These are phyloP conservation scores for Nycticebus coucang DNA, from an alignment of 2,113 vertebrate species.

Conservation along the genomic window DNA sequence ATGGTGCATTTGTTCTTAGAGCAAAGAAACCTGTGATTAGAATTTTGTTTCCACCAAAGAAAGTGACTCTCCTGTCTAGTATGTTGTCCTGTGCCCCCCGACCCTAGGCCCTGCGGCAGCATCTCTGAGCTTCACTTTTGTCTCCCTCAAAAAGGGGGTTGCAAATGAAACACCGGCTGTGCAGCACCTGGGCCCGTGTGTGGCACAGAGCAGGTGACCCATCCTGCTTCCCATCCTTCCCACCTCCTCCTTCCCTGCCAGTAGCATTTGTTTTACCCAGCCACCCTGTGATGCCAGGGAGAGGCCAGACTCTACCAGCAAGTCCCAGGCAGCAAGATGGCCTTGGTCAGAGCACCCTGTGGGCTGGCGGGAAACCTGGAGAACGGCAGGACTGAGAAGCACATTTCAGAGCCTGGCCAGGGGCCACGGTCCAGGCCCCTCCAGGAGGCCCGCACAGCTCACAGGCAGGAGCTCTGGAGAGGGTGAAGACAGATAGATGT, in stretches of 20 bases:
- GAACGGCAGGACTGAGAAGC: background rate
- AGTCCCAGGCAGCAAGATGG: background rate
- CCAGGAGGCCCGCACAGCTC: too few species aligned
- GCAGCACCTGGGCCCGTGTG: accelerated
- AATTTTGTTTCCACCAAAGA: background rate
- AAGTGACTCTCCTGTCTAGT: accelerated
- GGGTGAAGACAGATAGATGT: background rate
- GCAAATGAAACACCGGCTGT: accelerated
- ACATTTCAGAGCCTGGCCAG: background rate
- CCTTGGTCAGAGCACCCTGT: background rate
- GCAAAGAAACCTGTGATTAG: background rate
- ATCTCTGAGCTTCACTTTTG: background rate
- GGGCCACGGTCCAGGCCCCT: background rate
- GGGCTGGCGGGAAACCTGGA: background rate
- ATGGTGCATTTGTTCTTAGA: accelerated
- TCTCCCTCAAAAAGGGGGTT: too few species aligned
- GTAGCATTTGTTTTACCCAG: too few species aligned
- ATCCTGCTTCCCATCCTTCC: accelerated
- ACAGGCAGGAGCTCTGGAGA: background rate
- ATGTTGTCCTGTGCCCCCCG: background rate
- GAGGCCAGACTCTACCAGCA: background rate
- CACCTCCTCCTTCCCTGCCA: accelerated
- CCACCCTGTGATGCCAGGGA: background rate
- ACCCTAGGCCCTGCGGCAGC: too few species aligned
- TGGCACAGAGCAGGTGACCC: accelerated